Conservation (phyloP, 53 echinoderm and acorn worm genomes). For the Echinarachnius parma region DNA sequence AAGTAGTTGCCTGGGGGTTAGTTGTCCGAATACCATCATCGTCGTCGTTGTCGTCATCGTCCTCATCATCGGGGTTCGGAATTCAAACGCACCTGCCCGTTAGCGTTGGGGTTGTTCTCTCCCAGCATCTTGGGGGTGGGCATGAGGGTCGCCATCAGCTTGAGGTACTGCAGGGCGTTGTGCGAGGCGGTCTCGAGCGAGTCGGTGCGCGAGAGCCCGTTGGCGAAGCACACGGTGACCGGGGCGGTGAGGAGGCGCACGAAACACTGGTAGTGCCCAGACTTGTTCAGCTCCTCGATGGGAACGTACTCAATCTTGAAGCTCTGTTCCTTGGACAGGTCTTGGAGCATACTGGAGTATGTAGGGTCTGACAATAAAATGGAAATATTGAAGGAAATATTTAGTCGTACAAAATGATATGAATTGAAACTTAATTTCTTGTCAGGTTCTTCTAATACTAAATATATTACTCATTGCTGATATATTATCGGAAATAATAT, state of each 20-base stretch:
- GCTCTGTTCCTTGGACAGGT: constrained; percentile 70
- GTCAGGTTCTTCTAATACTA: no score
- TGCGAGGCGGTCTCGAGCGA: constrained; percentile 69
- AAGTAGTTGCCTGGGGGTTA: no score
- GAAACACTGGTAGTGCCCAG: constrained; percentile 77
- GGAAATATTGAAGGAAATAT: background rate
- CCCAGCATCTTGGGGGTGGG: background rate
- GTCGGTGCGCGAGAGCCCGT: constrained; percentile 55
- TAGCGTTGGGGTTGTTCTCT: background rate
- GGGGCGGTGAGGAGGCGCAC: constrained; percentile 81
- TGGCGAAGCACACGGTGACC: constrained; percentile 82
- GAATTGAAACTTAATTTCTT: no score
- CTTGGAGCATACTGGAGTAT: constrained; percentile 67
- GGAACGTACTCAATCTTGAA: constrained; percentile 71
- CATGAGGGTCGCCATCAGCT: constrained; percentile 66
- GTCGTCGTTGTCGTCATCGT: no score
- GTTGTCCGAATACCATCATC: no score
- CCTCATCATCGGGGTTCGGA: constrained; percentile 16
- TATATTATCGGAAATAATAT: no score
- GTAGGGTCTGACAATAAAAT: constrained; percentile 17
- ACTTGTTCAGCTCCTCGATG: constrained; percentile 65
- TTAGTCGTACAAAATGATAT: no score
- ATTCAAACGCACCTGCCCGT: constrained; percentile 27
- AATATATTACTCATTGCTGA: no score
- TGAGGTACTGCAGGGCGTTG: constrained; percentile 91